Percentiles rank a stretch among this genome's conserved stretches.
These are phyloP conservation scores for Dufourea novaeangliae DNA, from an alignment of 1,140 invertebrate species.

Conservation along the genomic window DNA sequence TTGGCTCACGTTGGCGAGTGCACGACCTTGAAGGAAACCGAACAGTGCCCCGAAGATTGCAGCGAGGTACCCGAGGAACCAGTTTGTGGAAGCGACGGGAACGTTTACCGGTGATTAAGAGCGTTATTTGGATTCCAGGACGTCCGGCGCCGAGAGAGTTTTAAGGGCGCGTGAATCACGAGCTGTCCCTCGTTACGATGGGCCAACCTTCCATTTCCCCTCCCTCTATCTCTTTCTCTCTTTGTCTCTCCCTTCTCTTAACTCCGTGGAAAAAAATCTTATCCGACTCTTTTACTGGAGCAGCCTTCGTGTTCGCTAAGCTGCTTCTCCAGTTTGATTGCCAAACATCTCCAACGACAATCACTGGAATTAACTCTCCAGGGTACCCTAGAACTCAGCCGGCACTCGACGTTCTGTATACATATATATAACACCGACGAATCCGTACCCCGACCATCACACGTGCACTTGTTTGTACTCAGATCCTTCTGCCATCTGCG, in stretches of 20 bases:
- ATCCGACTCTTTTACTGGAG: background rate
- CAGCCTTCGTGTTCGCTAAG: too few species aligned
- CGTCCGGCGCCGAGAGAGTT: slow-evolving; percentile 36
- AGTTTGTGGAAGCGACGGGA: slow-evolving; percentile 95
- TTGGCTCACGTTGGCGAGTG: slow-evolving; percentile 93
- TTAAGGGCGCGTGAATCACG: slow-evolving; percentile 32
- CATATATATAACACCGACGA: background rate
- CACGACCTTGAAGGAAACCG: slow-evolving; percentile 87
- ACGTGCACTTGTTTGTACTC: slow-evolving; percentile 44
- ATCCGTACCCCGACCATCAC: background rate
- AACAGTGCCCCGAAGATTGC: slow-evolving; percentile 88
- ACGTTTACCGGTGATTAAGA: slow-evolving; percentile 89
- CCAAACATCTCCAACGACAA: background rate
- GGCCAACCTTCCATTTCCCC: background rate
- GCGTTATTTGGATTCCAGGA: slow-evolving; percentile 61
- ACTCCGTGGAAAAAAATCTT: too few species aligned
- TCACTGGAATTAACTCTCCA: background rate
- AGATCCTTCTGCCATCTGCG: slow-evolving; percentile 94
- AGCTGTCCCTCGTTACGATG: background rate
- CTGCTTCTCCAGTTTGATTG: background rate
- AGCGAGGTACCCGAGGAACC: slow-evolving; percentile 87
- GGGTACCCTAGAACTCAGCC: background rate
- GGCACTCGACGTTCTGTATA: background rate
- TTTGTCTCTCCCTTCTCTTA: too few species aligned
- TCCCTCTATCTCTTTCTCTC: too few species aligned